phyloP scores from a whole-genome alignment of 2,888 invertebrate species.

The Sinotaia quadrata region DNA sequence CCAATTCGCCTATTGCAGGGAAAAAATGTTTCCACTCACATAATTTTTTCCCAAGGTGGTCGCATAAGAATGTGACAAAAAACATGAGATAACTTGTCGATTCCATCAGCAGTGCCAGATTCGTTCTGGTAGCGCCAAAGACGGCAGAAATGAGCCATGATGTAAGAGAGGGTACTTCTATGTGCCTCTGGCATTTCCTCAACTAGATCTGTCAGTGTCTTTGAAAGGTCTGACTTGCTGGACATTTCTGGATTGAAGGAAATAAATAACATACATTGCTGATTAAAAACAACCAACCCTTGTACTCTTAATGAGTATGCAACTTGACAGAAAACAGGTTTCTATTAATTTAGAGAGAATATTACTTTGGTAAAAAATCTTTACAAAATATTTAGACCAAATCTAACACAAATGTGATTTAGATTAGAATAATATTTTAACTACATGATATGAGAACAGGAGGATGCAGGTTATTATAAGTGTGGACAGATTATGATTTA shows the following conservation, averaged over 20 bases:
- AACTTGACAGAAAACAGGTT: too few species aligned
- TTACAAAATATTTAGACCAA: too few species aligned
- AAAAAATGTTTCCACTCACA: too few species aligned
- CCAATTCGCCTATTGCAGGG: too few species aligned
- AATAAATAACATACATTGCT: background rate
- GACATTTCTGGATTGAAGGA: conserved; percentile 12
- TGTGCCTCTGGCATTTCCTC: conserved; percentile 78
- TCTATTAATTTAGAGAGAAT: too few species aligned
- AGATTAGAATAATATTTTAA: too few species aligned
- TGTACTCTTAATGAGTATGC: too few species aligned
- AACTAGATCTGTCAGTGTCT: conserved; percentile 52
- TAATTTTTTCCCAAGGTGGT: conserved; percentile 84
- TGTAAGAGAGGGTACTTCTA: conserved; percentile 77
- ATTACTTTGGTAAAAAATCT: too few species aligned
- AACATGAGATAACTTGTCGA: conserved; percentile 77
- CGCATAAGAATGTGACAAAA: conserved; percentile 82
- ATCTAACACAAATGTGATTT: too few species aligned
- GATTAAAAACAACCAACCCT: background rate
- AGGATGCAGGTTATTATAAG: too few species aligned
- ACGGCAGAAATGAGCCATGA: conserved; percentile 83
- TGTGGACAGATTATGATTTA: too few species aligned
- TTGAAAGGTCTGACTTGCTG: conserved; percentile 32
- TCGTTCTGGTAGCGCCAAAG: conserved; percentile 80
- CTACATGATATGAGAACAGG: too few species aligned
- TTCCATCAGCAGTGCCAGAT: conserved; percentile 78